phyloP scores from a whole-genome alignment of 2,888 invertebrate genomes.

The Dasysyrphus albostriatus region DNA sequence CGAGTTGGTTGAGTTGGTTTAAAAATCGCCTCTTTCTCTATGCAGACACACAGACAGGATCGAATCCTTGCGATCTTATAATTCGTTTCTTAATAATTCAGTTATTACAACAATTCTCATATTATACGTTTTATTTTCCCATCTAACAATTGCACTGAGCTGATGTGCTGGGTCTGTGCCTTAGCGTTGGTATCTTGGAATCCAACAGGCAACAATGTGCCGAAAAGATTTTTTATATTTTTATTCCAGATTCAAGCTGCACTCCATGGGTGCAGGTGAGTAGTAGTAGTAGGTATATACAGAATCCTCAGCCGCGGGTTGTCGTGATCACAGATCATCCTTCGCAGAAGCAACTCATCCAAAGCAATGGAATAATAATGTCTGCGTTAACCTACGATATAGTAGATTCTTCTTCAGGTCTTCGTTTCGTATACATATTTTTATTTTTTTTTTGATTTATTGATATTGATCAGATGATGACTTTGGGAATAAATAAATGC shows the following conservation, averaged over 20 bases:
- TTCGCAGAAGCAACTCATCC: slow-evolving; percentile 41
- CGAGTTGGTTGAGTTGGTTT: neutral
- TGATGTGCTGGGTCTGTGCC: neutral
- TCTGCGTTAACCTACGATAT: slow-evolving; percentile 46
- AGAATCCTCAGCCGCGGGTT: slow-evolving; percentile 43
- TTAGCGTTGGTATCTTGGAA: slow-evolving; percentile 22
- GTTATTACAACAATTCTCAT: slow-evolving; percentile 68
- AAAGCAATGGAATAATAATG: slow-evolving; percentile 47
- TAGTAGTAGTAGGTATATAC: neutral
- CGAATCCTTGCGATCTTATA: slow-evolving; percentile 51
- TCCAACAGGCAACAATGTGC: slow-evolving; percentile 36
- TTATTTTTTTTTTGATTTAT: slow-evolving; percentile 63
- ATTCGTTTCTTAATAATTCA: slow-evolving; percentile 73
- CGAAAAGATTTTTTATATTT: slow-evolving; percentile 60
- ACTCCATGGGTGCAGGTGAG: slow-evolving; percentile 32
- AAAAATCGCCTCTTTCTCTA: neutral
- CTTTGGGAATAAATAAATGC: slow-evolving; percentile 36
- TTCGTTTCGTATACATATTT: neutral
- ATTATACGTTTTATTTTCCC: slow-evolving; percentile 29
- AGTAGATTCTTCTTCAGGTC: slow-evolving; percentile 8
- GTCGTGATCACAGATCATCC: slow-evolving; percentile 74
- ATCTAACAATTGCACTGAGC: slow-evolving; percentile 13
- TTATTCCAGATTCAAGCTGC: slow-evolving; percentile 42
- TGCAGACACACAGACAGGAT: slow-evolving; percentile 42
- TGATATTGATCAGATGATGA: slow-evolving; percentile 74